Base-by-base conservation (phyloP, 2,113 vertebrate species). In the Odontesthes bonariensis region DNA sequence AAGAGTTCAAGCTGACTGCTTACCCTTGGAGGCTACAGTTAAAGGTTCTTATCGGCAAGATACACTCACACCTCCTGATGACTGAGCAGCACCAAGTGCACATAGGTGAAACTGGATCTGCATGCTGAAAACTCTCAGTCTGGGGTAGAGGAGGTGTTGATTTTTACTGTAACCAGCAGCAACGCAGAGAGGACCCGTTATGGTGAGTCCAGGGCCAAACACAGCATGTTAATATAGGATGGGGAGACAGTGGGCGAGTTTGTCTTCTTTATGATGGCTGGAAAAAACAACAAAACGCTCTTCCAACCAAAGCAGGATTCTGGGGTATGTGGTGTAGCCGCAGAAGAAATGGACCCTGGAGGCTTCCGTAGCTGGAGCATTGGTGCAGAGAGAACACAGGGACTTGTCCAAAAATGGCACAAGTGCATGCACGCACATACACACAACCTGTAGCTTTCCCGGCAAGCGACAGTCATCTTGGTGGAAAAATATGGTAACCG, bases 401-500 rank as follows among this genome's bases (percentile, higher is more conserved):
- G 86, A 59, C 67, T 27, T 68, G 66, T 89, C 91, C 89, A 92
- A 86, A 91, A 91, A 83, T 75, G 82, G 82, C 75, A 83, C 76
- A 81, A 77, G 75, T 52, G 76, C 59, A 42, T 5, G 44, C 80
- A 79, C 11, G 16, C 79, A 87, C 83, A 11, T 52, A 86, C 78
- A 81, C 85, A 82, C 63, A 20, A 68, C 8, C 70, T 47, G 81
- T 31, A 35, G 81, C 73, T 80, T 93, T 91, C 91, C 92, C 86
- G 81, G 86, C 86, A 91, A 81, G 78, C 65, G 84, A 92, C 89
- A 86, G 86, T 89, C 87, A 58, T 83, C 84, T 64, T 6, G 23
- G 55, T 91, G 92, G 92, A 93, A 93, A 93, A 91, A 77, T 71
- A 63, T 0, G 58, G 89, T 92, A 90, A 93, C 44, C 10, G 61